Percentiles rank a stretch among this genome's conserved stretches.
Conservation (phyloP, 2,797 vertebrate species). For the Ctenochaetus hawaiiensis region DNA sequence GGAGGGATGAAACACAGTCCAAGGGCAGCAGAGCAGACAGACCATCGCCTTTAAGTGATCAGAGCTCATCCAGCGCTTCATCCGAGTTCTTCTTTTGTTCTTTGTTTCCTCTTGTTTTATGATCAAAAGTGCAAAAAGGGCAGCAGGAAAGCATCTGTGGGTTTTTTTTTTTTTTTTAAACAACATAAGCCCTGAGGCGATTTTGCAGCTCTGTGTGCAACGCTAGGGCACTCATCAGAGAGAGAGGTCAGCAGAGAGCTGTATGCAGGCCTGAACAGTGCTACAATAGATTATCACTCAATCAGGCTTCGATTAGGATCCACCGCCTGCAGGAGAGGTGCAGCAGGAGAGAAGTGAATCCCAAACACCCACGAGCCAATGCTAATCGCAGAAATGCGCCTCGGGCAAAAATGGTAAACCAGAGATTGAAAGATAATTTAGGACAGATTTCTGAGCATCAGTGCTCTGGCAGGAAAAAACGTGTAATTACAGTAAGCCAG, state of each 20-base stretch:
- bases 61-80: conserved; percentile 46
- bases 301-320: conserved; percentile 83
- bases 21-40: conserved; percentile 68
- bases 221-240: conserved; percentile 46
- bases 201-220: conserved; percentile 45
- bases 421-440: conserved; percentile 82
- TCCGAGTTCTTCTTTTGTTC: conserved; percentile 42
- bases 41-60: conserved; percentile 61
- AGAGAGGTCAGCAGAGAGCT: conserved; percentile 69
- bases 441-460: conserved; percentile 75
- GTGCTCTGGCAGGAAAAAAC: conserved; percentile 61
- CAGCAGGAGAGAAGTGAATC: conserved; percentile 62
- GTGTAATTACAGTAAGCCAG: conserved; percentile 76
- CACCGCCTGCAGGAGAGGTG: conserved; percentile 60
- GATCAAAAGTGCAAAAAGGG: conserved; percentile 31
- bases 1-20: conserved; percentile 68
- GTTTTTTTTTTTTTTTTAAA: conserved; percentile 2
- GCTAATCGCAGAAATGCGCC: conserved; percentile 82
- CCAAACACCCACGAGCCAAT: conserved; percentile 71
- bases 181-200: conserved; percentile 20
- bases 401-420: conserved; percentile 81
- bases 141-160: conserved; percentile 23
- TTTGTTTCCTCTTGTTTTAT: conserved; percentile 35
- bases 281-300: conserved; percentile 86
- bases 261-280: conserved; percentile 68